These are phyloP conservation scores for Procambarus virginalis DNA, from an alignment of 1,140 invertebrate species.

Conservation along the genomic window DNA sequence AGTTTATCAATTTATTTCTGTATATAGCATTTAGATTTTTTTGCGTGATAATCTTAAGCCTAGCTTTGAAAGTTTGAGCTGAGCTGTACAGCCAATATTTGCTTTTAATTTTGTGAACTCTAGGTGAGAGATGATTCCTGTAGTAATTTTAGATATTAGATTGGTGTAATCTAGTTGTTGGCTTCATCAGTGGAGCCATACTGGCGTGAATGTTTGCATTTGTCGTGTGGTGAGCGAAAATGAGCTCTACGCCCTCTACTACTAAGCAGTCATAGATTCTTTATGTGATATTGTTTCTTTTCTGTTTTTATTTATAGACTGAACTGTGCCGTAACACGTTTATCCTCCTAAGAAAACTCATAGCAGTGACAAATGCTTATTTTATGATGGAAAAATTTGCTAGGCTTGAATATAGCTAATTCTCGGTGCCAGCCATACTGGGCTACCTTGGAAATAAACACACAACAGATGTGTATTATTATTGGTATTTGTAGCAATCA, in stretches of 20 bases:
- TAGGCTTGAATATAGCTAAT: neutral
- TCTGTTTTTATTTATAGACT: too few relatives aligned
- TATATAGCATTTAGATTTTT: too few relatives aligned
- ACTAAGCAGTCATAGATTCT: neutral
- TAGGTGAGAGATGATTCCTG: constrained; percentile 33
- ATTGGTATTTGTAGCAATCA: too few relatives aligned
- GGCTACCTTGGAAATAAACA: too few relatives aligned
- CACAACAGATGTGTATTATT: too few relatives aligned
- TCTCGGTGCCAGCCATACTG: too few relatives aligned
- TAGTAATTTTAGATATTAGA: constrained; percentile 21
- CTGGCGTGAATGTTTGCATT: constrained; percentile 35
- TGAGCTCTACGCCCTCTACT: constrained; percentile 5
- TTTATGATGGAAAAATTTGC: neutral
- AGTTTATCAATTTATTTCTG: too few relatives aligned
- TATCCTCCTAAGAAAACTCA: neutral
- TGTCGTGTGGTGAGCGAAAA: constrained; percentile 28
- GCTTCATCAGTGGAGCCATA: constrained; percentile 17
- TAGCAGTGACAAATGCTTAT: neutral
- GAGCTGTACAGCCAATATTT: constrained; percentile 20
- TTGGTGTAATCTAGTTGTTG: constrained; percentile 44
- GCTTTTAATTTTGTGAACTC: constrained; percentile 39
- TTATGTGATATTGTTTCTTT: too few relatives aligned
- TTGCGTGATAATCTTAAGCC: neutral
- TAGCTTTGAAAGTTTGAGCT: neutral
- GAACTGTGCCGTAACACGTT: neutral